A percentile compares a stretch with the other conserved stretches of the same genome.
phyloP scores from a whole-genome alignment of 2,888 invertebrate species.

The Ischnura elegans region DNA sequence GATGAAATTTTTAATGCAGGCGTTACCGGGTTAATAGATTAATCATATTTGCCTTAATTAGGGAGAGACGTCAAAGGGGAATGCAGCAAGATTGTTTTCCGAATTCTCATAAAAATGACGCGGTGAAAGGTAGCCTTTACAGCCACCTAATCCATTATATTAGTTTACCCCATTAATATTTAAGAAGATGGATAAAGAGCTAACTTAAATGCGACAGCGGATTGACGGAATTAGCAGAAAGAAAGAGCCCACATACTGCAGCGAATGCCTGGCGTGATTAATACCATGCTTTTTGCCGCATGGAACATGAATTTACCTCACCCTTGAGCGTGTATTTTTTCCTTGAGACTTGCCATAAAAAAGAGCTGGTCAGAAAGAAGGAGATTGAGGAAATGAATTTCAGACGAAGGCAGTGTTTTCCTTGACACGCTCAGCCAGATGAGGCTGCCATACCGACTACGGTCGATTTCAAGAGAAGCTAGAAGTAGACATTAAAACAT shows the following conservation, averaged over 20 bases:
- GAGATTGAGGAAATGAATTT: not conserved
- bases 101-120: not conserved
- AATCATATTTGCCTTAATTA: too few relatives aligned
- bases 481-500: not conserved
- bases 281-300: not conserved
- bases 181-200: not conserved
- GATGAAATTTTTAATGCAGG: too few relatives aligned
- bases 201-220: not conserved
- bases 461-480: not conserved
- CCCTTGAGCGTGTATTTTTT: constrained; percentile 1
- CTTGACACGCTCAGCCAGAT: not conserved
- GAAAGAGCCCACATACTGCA: not conserved
- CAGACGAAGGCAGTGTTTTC: not conserved
- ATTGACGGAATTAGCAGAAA: not conserved
- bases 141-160: too few relatives aligned
- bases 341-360: not conserved
- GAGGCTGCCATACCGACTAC: not conserved
- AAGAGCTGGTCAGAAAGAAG: not conserved
- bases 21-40: too few relatives aligned
- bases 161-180: too few relatives aligned
- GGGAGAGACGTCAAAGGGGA: too few relatives aligned
- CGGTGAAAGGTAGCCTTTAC: not conserved
- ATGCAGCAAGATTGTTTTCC: not conserved
- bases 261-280: not conserved
- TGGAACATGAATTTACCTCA: not conserved